Evolutionary conservation across 92 coral and sea anemone genomes (phyloP), one percentile per base, ranked within the genome.

Genomic region (Nematostella vectensis): DNA sequence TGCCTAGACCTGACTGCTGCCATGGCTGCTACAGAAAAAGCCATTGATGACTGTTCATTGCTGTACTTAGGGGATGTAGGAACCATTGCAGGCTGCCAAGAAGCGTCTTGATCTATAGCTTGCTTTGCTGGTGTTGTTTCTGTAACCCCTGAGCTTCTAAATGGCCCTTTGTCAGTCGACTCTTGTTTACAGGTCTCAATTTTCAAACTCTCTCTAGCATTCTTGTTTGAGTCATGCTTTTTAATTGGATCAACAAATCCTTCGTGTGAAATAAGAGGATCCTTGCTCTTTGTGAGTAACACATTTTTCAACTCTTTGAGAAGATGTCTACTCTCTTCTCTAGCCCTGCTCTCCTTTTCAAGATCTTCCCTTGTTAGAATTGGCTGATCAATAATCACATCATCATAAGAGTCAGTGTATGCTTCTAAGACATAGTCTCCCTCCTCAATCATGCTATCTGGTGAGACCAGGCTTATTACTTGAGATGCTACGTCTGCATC

Each of bases 351-450:
- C 48, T 91, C 98, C 49, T 27, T 68, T 28, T 67, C 80, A 40
- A 82, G 48, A 28, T 79, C 91, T 36, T 82, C 88, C 11, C 58
- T 59, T 47, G 74, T 60, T 29, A 75, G 54, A 16, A 38, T 27
- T 29, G 67, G 44, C 19, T 57, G 76, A 9, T 52, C 70, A 45
- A 27, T 11, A 2, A 50, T 52, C 29, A 16, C 31, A 12, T 78
- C 85, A 31, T 62, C 72, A 9, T 43, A 55, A 25, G 83, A 54
- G 47, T 91, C 96, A 70, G 88, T 74, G 53, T 72, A 85, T 12
- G 83, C 98, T 55, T 91, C 98, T 63, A 81, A 91, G 8, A 91
- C 75, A 58, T 71, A 78, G 50, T 91, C 93, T 64, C 60, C 74
- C 15, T 60, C 67, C 33, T 57, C 59, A 1, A 57, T 67, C 17